A percentile compares a stretch with the other conserved stretches of the same genome.
Conservation (phyloP, 1,140 invertebrate species). For the Anastatus disparis region DNA sequence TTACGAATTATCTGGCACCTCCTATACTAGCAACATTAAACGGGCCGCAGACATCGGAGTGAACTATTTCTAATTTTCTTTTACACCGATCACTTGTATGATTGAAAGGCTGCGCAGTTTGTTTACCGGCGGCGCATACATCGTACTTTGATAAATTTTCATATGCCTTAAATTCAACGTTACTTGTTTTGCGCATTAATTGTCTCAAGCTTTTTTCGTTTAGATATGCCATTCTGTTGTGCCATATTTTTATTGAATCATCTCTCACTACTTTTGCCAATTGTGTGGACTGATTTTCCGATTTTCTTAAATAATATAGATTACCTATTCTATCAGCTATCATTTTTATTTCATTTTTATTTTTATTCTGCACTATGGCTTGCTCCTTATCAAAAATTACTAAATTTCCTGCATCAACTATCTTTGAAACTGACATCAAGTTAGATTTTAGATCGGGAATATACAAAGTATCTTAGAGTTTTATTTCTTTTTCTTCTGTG, state of each 20-base stretch:
- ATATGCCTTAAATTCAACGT: not conserved
- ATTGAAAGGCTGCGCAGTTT: not conserved
- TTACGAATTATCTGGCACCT: not conserved
- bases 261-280: not conserved
- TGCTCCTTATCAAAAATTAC: slow-evolving; percentile 19
- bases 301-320: slow-evolving; percentile 2
- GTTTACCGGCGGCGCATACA: not conserved
- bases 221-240: slow-evolving; percentile 1
- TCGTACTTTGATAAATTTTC: not conserved
- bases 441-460: slow-evolving; percentile 44
- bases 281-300: not conserved
- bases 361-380: slow-evolving; percentile 1
- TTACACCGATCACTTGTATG: slow-evolving; percentile 8
- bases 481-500: slow-evolving; percentile 9
- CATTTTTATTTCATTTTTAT: not conserved
- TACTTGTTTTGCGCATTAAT: not conserved
- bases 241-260: not conserved
- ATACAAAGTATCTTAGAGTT: slow-evolving; percentile 38
- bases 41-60: slow-evolving; percentile 28
- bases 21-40: no score
- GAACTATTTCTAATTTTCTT: slow-evolving; percentile 3
- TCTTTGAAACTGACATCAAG: slow-evolving; percentile 45
- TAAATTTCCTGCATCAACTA: slow-evolving; percentile 24
- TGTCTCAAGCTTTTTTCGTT: not conserved
- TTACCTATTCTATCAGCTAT: not conserved